These are phyloP conservation scores for Cyprinella venusta DNA, from an alignment of 2,797 vertebrate species.

Conservation along the genomic window DNA sequence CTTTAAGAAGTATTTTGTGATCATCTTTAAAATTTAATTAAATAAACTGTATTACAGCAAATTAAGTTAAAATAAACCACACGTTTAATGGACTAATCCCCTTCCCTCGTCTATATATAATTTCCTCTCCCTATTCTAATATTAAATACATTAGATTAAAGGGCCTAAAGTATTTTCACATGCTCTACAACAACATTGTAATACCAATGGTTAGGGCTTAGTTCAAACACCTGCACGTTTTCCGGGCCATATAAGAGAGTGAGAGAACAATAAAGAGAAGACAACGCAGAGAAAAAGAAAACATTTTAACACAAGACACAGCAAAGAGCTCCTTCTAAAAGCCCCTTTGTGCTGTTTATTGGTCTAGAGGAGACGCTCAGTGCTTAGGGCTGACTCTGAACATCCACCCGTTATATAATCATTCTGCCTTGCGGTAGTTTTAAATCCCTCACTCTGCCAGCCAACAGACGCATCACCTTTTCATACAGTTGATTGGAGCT, in stretches of 20 bases:
- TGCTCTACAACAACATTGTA: background rate
- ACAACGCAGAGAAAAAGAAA: background rate
- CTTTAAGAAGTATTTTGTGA: background rate
- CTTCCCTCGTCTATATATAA: background rate
- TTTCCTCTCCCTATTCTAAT: background rate
- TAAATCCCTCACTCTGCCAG: slow-evolving; percentile 23
- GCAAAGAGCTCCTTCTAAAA: background rate
- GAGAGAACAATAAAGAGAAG: background rate
- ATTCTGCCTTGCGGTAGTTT: slow-evolving; percentile 32
- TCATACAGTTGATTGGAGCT: slow-evolving; percentile 23
- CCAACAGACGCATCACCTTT: slow-evolving; percentile 37
- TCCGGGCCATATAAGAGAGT: background rate
- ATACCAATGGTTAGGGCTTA: background rate
- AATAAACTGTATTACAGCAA: background rate
- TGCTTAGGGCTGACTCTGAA: slow-evolving; percentile 13
- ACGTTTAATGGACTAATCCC: background rate
- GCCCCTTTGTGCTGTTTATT: background rate
- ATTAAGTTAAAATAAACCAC: background rate
- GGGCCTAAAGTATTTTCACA: background rate
- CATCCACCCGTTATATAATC: slow-evolving; percentile 49
- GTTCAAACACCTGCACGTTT: background rate
- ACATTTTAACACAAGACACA: background rate
- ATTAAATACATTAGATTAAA: background rate
- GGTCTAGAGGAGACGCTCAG: background rate
- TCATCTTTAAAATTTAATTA: background rate